Evolutionary conservation across 2,888 invertebrate genomes (phyloP), one percentile per base, ranked within the genome.

Genomic region (Salticus scenicus): DNA sequence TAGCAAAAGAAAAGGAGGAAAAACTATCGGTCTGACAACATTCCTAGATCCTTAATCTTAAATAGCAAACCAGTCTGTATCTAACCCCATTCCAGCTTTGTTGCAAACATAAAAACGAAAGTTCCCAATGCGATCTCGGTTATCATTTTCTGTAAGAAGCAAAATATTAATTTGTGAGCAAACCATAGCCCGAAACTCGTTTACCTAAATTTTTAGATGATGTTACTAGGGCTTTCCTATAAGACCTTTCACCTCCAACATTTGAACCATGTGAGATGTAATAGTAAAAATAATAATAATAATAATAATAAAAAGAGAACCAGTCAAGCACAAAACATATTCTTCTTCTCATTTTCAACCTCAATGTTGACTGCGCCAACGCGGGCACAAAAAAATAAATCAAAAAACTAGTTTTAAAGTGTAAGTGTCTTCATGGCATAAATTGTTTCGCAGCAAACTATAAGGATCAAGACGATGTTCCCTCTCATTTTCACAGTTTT

Each of bases 401-500:
- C 42, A 5, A 47, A 10, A 47, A 47, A 47, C 42, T 47, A 2
- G 42, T 47, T 47, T 17, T 37, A 4, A 37, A 7, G 10, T 47
- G 10, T 12, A 47, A 64, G 24, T 51, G 51, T 81, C 63, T 67
- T 17, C 17, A 28, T 30, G 41, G 63, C 74, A 67, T 14, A 74
- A 69, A 70, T 74, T 75, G 24, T 42, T 47, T 14, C 42, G 42
- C 1, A 47, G 42, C 42, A 47, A 47, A 14, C 42, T 14, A 7
- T 2, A 17, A 17, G 7, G 42, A 17, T 74, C 37, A 31, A 42
- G 57, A 81, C 31, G 76, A 77, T 57, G 81, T 20, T 37, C 8
- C 47, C 66, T 2, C 31, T 72, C 31, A 51, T 47, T 20, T 17
- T 83, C 5, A 30, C n/a, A 30, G 33, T 76, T 41, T 33, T 83